phyloP scores from a whole-genome alignment of 2,888 invertebrate genomes.

The Eupithecia subumbrata region DNA sequence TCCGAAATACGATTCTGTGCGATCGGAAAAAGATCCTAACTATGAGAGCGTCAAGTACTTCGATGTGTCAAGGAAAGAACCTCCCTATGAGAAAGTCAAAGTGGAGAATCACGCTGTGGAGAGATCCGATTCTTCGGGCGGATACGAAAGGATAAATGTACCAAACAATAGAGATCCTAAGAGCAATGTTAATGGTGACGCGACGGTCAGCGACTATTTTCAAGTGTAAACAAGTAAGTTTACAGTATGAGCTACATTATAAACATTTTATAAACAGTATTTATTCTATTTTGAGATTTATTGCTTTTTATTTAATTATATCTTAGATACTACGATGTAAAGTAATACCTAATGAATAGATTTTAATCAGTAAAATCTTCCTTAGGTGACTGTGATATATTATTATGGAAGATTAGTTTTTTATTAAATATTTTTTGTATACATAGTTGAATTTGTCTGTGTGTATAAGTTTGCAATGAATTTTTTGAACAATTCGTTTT shows the following conservation, averaged over 20 bases:
- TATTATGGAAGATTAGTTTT: constrained; percentile 58
- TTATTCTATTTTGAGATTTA: constrained; percentile 64
- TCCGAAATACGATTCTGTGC: constrained; percentile 90
- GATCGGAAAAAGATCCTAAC: constrained; percentile 87
- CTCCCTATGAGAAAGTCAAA: constrained; percentile 87
- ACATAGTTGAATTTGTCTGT: constrained; percentile 39
- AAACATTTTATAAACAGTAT: constrained; percentile 58
- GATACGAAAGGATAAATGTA: constrained; percentile 75
- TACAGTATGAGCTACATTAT: constrained; percentile 53
- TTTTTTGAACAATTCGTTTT: constrained; percentile 48
- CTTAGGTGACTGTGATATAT: constrained; percentile 82
- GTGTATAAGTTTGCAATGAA: constrained; percentile 27
- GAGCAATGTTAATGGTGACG: constrained; percentile 76
- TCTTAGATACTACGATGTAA: constrained; percentile 60
- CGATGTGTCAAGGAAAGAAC: constrained; percentile 83
- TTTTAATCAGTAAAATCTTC: constrained; percentile 72
- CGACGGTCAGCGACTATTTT: constrained; percentile 77
- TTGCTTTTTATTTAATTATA: constrained; percentile 71
- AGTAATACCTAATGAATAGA: constrained; percentile 69
- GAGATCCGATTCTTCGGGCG: constrained; percentile 73
- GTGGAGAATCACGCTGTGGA: constrained; percentile 65
- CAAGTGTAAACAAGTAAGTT: constrained; percentile 65
- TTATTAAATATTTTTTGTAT: constrained; percentile 55
- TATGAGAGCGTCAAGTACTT: constrained; percentile 92
- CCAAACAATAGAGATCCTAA: constrained; percentile 64